A percentile compares a stretch with the other conserved stretches of the same genome.
Conservation (phyloP, 2,113 vertebrate genomes). For the Phoenicopterus ruber region DNA sequence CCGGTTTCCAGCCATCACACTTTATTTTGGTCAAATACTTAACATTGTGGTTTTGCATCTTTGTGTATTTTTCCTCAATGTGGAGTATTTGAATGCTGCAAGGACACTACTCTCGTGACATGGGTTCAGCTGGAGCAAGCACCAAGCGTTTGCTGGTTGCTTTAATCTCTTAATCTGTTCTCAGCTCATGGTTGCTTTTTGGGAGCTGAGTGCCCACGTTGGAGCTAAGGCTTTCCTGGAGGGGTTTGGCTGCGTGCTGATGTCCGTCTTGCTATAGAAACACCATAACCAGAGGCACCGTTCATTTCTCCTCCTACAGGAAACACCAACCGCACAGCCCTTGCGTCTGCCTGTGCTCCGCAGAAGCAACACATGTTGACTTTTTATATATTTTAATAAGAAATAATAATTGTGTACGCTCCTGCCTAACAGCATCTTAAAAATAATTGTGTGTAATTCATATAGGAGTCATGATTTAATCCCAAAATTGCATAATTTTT, state of each 20-base stretch:
- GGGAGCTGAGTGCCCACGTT: not conserved
- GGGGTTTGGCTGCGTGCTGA: not conserved
- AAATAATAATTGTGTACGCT: not conserved
- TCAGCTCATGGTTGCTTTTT: not conserved
- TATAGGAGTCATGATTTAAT: not conserved
- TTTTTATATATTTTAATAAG: not conserved
- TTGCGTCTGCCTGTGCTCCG: not conserved
- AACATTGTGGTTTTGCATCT: not conserved
- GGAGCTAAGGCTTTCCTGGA: not conserved
- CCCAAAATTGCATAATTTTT: not conserved
- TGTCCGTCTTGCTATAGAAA: not conserved
- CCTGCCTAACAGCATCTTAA: not conserved
- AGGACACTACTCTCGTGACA: not conserved
- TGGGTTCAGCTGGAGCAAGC: not conserved
- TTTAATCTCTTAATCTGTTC: not conserved
- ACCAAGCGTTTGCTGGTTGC: not conserved
- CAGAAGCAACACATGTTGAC: not conserved
- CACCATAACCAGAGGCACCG: not conserved
- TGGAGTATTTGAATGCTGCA: not conserved
- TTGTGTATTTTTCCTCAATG: fast-evolving
- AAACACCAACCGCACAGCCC: not conserved
- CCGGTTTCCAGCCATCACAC: fast-evolving
- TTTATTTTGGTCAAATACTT: not conserved
- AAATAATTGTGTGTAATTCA: not conserved
- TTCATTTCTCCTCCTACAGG: not conserved